A percentile compares a stretch with the other conserved stretches of the same genome.
phyloP scores from a whole-genome alignment of 2,888 invertebrate species.

The Heliconius cydno region DNA sequence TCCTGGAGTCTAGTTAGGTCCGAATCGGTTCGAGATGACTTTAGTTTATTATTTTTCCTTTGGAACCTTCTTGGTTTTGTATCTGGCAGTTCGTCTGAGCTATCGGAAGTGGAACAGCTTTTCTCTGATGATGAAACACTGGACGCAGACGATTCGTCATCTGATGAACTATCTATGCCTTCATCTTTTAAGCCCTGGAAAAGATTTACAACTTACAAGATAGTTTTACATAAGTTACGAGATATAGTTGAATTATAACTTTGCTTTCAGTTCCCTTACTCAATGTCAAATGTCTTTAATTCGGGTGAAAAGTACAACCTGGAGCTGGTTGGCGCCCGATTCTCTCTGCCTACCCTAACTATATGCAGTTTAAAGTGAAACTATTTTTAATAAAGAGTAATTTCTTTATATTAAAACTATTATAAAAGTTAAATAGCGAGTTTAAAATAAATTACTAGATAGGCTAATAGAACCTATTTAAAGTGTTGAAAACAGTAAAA shows the following conservation, averaged over 20 bases:
- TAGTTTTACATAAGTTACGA: not conserved
- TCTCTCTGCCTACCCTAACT: not conserved
- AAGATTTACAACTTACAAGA: constrained; percentile 33
- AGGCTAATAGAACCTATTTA: no score
- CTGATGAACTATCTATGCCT: constrained; percentile 81
- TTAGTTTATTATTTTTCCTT: constrained; percentile 74
- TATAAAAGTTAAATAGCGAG: no score
- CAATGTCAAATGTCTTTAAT: not conserved
- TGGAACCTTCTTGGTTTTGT: constrained; percentile 71
- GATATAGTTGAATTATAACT: not conserved
- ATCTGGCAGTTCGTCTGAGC: constrained; percentile 72
- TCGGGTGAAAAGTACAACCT: not conserved
- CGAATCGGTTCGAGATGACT: constrained; percentile 76
- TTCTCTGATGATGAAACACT: constrained; percentile 78
- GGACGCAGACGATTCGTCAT: constrained; percentile 76
- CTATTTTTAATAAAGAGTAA: no score
- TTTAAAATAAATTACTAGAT: no score
- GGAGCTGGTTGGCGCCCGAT: not conserved
- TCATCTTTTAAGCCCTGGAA: constrained; percentile 80
- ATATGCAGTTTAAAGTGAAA: not conserved
- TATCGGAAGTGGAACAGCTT: constrained; percentile 78
- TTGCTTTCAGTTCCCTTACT: not conserved
- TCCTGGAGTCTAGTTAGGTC: constrained; percentile 70
- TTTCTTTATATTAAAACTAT: no score
- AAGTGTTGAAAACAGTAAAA: no score